Evolutionary conservation across 2,888 invertebrate genomes (phyloP).

Genomic region (Catotricha subobsoleta): DNA sequence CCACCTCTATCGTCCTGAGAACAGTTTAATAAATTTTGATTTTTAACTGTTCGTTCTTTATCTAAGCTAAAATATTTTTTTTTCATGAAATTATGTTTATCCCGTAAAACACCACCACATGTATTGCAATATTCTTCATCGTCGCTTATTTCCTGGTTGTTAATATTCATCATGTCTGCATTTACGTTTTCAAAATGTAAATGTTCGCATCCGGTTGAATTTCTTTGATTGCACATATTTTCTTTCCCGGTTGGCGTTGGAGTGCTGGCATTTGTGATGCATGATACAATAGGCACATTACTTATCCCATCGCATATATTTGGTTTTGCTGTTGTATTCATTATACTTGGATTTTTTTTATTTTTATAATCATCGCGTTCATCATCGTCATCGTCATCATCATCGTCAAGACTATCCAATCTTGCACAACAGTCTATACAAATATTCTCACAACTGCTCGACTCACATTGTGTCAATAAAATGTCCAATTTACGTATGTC

Average conservation of each 20-base stretch:
- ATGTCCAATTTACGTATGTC: conserved; percentile 19
- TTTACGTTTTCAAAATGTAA: background rate
- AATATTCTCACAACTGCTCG: conserved; percentile 19
- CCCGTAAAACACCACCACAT: conserved; percentile 3
- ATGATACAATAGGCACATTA: background rate
- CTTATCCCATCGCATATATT: background rate
- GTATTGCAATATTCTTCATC: background rate
- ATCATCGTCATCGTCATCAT: conserved; percentile 12
- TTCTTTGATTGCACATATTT: too few species aligned
- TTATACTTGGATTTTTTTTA: background rate
- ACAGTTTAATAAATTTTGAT: background rate
- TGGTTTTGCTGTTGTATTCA: background rate
- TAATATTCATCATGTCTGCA: background rate
- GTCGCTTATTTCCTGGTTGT: background rate
- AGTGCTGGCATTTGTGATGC: too few species aligned
- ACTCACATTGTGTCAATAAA: conserved; percentile 18
- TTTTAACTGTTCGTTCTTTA: conserved; percentile 14
- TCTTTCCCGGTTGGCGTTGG: too few species aligned
- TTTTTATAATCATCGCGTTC: conserved; percentile 6
- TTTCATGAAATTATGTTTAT: conserved; percentile 12
- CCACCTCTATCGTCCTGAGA: background rate
- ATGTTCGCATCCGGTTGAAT: background rate
- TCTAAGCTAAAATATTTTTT: conserved; percentile 15
- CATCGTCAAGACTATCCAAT: conserved; percentile 16
- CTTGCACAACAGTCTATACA: conserved; percentile 16